phyloP scores from a whole-genome alignment of 1,140 invertebrate genomes.

The Leptinotarsa texana region DNA sequence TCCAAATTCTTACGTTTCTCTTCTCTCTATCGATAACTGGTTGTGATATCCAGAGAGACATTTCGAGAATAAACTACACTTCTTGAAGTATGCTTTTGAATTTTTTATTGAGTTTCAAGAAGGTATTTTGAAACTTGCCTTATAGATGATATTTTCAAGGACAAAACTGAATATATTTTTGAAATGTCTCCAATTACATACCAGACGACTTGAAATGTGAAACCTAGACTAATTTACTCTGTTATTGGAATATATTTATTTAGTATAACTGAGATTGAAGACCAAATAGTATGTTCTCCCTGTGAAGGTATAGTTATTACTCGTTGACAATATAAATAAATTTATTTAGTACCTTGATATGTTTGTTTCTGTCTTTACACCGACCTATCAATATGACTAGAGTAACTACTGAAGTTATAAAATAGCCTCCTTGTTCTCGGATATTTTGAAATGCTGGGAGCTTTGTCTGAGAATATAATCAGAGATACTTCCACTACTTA shows the following conservation, averaged over 20 bases:
- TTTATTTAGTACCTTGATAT: conserved; percentile 38
- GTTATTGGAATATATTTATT: conserved; percentile 16
- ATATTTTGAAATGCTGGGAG: too few relatives aligned
- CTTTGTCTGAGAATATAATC: too few relatives aligned
- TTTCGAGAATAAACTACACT: neutral
- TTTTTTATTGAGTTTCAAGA: too few relatives aligned
- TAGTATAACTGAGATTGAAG: conserved; percentile 32
- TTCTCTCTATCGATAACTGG: neutral
- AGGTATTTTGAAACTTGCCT: too few relatives aligned
- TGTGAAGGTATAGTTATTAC: conserved; percentile 38
- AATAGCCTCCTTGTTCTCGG: too few relatives aligned
- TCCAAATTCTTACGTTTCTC: conserved; percentile 26
- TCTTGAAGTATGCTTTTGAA: too few relatives aligned
- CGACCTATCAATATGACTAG: too few relatives aligned
- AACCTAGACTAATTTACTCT: neutral
- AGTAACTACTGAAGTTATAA: too few relatives aligned
- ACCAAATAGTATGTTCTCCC: conserved; percentile 36
- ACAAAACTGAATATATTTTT: too few relatives aligned
- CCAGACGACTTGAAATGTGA: neutral
- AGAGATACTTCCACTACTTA: too few relatives aligned
- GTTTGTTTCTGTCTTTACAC: neutral
- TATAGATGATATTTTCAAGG: too few relatives aligned
- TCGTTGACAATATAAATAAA: conserved; percentile 44
- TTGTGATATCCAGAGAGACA: neutral
- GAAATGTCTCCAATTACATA: neutral